Evolutionary conservation across 2,888 invertebrate genomes (phyloP), one percentile per base, ranked within the genome.

Genomic region (Hirtodrosophila cameraria): DNA sequence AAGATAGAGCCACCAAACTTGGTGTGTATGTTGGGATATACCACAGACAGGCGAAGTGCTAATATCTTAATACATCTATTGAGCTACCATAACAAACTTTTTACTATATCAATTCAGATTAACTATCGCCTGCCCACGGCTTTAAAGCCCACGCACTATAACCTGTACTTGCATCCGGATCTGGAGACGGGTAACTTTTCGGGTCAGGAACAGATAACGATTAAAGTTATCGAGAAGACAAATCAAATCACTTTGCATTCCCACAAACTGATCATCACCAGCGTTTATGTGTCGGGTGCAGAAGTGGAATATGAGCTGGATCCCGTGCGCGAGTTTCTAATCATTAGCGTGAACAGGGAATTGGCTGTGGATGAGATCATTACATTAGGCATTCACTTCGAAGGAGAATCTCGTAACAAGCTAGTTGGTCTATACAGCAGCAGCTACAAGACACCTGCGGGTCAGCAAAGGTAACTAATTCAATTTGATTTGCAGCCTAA

Each of bases 341-440:
- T 86, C 1, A 58, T 90, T 48, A 49, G 88, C 75, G 6, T 88
- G 69, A 35, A 64, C 25, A 18, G 48, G 4, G 28, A 67, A n/a
- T 41, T 93, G 28, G 16, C 48, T 0, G 46, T 57, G 42, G 90
- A 89, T 9, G 55, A 70, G 48, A 87, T 75, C 8, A 93, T 93
- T 72, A 89, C 88, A n/a, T 87, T 95, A 9, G 86, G 90, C 33
- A 92, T 96, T 36, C 90, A 93, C 28, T 96, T 94, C 82, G 90
- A 90, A 62, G 96, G 96, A 0, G 92, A 92, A 64, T 91, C 95
- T 87, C 93, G 92, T 18, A 92, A 93, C 63, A 93, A 93, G 68
- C 94, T 95, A 80, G 93, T 94, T 52, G 96, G 96, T 3, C 92
- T 96, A 53, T 96, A 96, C 88, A 93, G 93, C 70, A 95, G 95